Percentiles rank a stretch among this genome's conserved stretches.
phyloP scores from a whole-genome alignment of 2,888 invertebrate genomes.

The Sinodicranocentrus sp. region DNA sequence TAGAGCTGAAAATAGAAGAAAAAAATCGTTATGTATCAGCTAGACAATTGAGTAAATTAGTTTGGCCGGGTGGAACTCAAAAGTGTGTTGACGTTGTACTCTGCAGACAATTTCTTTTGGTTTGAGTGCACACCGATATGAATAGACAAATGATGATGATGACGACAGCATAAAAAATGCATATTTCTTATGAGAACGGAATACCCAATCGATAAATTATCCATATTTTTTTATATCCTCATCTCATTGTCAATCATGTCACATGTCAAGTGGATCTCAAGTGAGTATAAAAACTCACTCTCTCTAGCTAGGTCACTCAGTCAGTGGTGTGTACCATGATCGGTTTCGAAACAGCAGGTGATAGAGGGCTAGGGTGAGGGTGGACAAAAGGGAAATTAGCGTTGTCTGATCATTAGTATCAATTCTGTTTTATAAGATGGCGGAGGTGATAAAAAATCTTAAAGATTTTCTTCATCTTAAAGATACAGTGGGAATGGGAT shows the following conservation, averaged over 20 bases:
- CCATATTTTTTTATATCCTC: neutral
- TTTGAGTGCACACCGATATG: neutral
- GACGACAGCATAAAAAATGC: conserved; percentile 18
- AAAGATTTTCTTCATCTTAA: too few relatives aligned
- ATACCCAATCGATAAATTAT: neutral
- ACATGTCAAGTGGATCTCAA: conserved; percentile 52
- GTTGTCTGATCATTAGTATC: conserved; percentile 41
- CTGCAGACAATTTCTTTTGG: too few relatives aligned
- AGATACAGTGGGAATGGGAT: too few relatives aligned
- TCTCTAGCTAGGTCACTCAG: conserved; percentile 58
- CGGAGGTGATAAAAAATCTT: neutral
- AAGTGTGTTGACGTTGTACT: too few relatives aligned
- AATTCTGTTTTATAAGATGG: conserved; percentile 27
- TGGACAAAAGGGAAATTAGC: conserved; percentile 29
- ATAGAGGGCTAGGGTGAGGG: neutral
- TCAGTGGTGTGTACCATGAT: conserved; percentile 27
- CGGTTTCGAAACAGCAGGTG: conserved; percentile 1
- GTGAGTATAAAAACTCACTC: conserved; percentile 9
- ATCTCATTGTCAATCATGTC: conserved; percentile 54
- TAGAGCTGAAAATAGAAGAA: conserved; percentile 72
- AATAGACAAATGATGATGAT: conserved; percentile 19
- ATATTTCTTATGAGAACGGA: too few relatives aligned
- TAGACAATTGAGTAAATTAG: conserved; percentile 57
- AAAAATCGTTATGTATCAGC: neutral
- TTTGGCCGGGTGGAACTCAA: neutral